phyloP scores from a whole-genome alignment of 2,797 vertebrate species.

The Aldrovandia affinis region DNA sequence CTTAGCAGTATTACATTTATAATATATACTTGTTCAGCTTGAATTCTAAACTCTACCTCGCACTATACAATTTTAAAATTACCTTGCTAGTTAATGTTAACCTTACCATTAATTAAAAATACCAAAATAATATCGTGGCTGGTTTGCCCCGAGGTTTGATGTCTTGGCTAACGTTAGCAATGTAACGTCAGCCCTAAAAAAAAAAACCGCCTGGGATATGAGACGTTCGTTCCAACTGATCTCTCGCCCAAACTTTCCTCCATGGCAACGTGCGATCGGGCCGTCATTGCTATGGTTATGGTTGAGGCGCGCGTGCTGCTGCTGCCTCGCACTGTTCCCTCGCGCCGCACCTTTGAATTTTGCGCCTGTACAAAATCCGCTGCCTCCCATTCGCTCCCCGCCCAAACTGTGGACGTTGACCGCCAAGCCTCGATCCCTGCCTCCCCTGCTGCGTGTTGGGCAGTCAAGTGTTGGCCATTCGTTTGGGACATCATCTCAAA shows the following conservation, averaged over 20 bases:
- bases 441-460: neutral
- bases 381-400: constrained; percentile 51
- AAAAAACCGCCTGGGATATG: neutral
- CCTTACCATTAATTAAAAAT: no score
- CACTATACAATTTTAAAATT: no score
- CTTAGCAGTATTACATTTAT: neutral
- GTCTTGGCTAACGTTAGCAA: neutral
- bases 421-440: constrained; percentile 61
- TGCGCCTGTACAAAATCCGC: constrained; percentile 21
- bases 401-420: constrained; percentile 41
- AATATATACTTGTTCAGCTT: neutral
- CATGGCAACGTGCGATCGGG: constrained; percentile 31
- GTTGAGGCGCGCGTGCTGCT: constrained; percentile 20
- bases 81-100: no score
- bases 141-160: neutral
- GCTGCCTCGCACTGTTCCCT: constrained; percentile 20
- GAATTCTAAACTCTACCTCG: neutral
- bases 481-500: neutral
- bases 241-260: neutral
- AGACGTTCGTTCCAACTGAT: neutral
- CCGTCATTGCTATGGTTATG: constrained; percentile 51
- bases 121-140: neutral
- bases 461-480: neutral
- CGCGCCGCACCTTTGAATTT: constrained; percentile 30
- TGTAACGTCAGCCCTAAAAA: no score